Evolutionary conservation across 1,140 invertebrate species (phyloP).

Genomic region (Eriosoma lanigerum): DNA sequence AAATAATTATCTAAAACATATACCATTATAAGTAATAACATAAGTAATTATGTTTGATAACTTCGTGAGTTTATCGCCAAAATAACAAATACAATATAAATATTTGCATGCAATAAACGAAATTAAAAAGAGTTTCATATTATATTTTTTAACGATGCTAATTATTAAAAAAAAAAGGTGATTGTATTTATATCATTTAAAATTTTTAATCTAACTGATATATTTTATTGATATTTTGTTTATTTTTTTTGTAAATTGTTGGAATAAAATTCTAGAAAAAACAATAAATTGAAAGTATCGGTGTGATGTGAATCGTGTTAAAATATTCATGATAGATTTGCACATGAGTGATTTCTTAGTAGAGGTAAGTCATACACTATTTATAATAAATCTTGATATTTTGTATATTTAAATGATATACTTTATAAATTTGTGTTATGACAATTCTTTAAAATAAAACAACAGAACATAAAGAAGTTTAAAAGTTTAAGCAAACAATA

Average conservation of each 20-base stretch:
- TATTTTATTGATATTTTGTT: not conserved
- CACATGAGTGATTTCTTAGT: not conserved
- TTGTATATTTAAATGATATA: not conserved
- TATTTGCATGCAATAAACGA: no score
- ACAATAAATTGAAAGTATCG: not conserved
- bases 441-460: not conserved
- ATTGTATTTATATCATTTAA: no score
- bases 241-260: no score
- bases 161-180: no score
- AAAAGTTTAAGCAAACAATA: not conserved
- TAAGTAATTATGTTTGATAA: no score
- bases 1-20: not conserved
- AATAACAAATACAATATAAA: no score
- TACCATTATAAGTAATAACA: not conserved
- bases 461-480: not conserved
- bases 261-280: no score
- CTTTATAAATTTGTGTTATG: no score
- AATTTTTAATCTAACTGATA: not conserved
- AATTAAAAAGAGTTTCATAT: no score
- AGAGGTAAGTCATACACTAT: not conserved
- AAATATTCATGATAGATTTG: slow-evolving; percentile 12
- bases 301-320: not conserved
- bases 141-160: no score
- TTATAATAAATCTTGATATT: not conserved
- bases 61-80: no score